These are phyloP conservation scores for Nomia melanderi DNA, from an alignment of 1,140 invertebrate species.

Conservation along the genomic window DNA sequence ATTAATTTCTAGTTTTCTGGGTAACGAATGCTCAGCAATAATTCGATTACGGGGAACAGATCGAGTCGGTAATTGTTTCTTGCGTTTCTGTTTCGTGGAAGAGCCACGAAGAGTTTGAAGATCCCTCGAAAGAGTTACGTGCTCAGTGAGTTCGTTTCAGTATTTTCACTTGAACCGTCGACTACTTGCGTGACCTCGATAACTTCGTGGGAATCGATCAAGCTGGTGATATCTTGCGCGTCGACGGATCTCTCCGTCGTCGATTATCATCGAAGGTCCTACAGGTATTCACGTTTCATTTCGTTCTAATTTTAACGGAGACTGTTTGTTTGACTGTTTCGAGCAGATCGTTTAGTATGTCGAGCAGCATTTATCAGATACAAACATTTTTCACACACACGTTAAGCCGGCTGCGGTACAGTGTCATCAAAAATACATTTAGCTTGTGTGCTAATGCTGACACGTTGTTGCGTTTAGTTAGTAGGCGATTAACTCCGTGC, in stretches of 20 bases:
- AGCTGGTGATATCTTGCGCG: background rate
- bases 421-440: slow-evolving; percentile 29
- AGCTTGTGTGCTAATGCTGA: background rate
- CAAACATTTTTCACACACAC: background rate
- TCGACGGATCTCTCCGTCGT: background rate
- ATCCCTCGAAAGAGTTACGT: background rate
- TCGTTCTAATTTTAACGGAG: too few relatives aligned
- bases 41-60: background rate
- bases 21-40: background rate
- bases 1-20: background rate
- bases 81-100: too few relatives aligned
- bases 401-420: slow-evolving; percentile 3
- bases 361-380: background rate
- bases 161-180: background rate
- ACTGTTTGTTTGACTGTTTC: background rate
- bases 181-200: background rate
- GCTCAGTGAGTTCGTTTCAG: background rate
- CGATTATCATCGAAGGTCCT: background rate
- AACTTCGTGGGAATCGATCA: background rate
- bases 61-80: too few relatives aligned
- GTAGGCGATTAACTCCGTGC: background rate
- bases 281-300: background rate
- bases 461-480: background rate
- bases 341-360: background rate
- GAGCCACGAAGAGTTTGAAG: too few relatives aligned